Evolutionary conservation across 2,888 invertebrate genomes (phyloP).

Genomic region (Tachina fera): DNA sequence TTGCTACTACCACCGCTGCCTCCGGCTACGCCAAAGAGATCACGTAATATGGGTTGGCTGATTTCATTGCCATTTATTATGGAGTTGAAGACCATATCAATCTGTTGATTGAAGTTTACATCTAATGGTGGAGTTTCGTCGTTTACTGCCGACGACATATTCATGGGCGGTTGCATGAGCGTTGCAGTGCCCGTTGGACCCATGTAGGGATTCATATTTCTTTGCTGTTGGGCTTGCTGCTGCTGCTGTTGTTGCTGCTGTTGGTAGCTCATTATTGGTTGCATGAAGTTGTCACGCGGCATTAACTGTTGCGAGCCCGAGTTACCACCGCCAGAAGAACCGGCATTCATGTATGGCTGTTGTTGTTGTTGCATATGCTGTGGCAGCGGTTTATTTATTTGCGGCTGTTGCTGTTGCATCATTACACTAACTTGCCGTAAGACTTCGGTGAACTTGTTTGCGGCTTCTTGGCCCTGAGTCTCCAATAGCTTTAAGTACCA

Average conservation of each 20-base stretch:
- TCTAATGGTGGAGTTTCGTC: conserved; percentile 77
- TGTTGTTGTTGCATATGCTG: conserved; percentile 70
- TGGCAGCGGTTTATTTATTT: conserved; percentile 67
- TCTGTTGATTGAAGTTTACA: conserved; percentile 82
- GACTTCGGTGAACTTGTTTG: conserved; percentile 84
- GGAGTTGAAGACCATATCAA: conserved; percentile 82
- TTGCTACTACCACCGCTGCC: conserved; percentile 74
- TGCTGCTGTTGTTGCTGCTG: conserved; percentile 67
- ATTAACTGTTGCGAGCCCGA: conserved; percentile 63
- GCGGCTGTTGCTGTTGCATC: conserved; percentile 76
- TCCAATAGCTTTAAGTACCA: conserved; percentile 85
- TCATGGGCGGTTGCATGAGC: conserved; percentile 65
- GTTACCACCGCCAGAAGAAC: conserved; percentile 22
- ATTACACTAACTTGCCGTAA: conserved; percentile 81
- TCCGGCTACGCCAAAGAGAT: conserved; percentile 81
- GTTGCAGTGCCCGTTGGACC: conserved; percentile 66
- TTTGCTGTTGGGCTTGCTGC: conserved; percentile 75
- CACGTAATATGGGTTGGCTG: conserved; percentile 81
- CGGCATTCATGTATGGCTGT: conserved; percentile 63
- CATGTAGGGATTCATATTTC: conserved; percentile 70
- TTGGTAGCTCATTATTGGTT: conserved; percentile 64
- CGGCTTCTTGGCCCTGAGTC: conserved; percentile 84
- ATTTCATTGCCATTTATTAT: conserved; percentile 82
- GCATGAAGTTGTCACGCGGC: conserved; percentile 64
- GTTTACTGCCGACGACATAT: conserved; percentile 57